Evolutionary conservation across 2,113 vertebrate genomes (phyloP), one percentile per base, ranked within the genome.

Genomic region (Tiliqua scincoides): DNA sequence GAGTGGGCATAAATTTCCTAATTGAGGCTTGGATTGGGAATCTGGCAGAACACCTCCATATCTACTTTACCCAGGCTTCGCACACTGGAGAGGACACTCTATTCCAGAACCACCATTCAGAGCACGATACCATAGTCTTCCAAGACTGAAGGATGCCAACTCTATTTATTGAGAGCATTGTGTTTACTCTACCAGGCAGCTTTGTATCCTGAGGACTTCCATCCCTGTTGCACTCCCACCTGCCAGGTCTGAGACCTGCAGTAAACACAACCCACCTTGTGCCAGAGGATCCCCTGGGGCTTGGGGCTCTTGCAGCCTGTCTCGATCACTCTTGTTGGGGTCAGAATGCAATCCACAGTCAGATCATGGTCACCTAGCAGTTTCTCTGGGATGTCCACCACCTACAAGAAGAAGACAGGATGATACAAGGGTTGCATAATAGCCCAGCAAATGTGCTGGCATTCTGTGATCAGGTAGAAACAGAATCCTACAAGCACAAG

Each of bases 271-370:
- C 94, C 91, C 95, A 98, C 99, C 98, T 99, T 99, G 23, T 95
- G 95, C 99, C 99, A 99, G 10, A 96, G 91, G 90, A 99, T 97
- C 59, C 97, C 99, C 2, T 76, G 82, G 63, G 99, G 98, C 82
- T 97, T 98, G 0, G 96, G 97, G 15, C 94, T 86, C 84, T 78
- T 87, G 86, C 98, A 99, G 0, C 97, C 71, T 0, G 98, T 99
- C 86, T 95, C 83, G 82, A 99, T 97, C 35, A 97, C 94, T 93
- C 97, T 97, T 10, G 97, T 98, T 1, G 99, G 98, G 4, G 99
- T 99, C 68, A 99, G 96, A 85, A 99, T 98, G 84, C 97, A 99
- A 95, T 99, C 98, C 75, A 99, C 98, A 0, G 97, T 98, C 91
- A 99, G 96, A 92, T 99, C 99, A 6, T 99, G 98, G 65, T 95